phyloP scores from a whole-genome alignment of 2,797 vertebrate species.

The Propithecus deckenii region DNA sequence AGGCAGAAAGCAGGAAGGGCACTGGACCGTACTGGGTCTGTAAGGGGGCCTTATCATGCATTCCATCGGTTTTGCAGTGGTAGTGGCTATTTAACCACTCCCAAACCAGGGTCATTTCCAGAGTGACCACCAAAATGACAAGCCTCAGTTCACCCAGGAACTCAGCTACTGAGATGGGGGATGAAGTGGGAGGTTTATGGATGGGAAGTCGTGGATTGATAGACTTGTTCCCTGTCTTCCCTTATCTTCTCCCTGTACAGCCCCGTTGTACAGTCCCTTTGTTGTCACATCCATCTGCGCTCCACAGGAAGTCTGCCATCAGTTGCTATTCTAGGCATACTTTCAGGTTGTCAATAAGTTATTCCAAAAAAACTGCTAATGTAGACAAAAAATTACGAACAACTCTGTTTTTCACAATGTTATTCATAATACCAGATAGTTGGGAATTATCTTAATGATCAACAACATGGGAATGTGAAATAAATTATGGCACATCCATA shows the following conservation, averaged over 20 bases:
- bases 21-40: neutral
- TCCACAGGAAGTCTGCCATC: neutral
- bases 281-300: too few species aligned
- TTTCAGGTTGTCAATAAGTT: neutral
- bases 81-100: neutral
- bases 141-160: neutral
- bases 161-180: neutral
- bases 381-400: neutral
- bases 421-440: conserved; percentile 21
- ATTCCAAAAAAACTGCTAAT: neutral
- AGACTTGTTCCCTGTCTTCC: neutral
- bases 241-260: too few species aligned
- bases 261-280: neutral
- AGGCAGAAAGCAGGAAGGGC: neutral
- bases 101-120: neutral
- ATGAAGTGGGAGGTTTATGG: fast-evolving
- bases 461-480: conserved; percentile 39
- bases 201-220: neutral
- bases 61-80: neutral
- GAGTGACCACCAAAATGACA: neutral
- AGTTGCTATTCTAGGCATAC: neutral
- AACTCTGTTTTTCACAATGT: neutral
- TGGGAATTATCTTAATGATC: conserved; percentile 45
- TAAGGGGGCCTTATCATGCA: neutral
- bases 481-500: neutral